Evolutionary conservation across 2,888 invertebrate genomes (phyloP).

Genomic region (Aelia acuminata): DNA sequence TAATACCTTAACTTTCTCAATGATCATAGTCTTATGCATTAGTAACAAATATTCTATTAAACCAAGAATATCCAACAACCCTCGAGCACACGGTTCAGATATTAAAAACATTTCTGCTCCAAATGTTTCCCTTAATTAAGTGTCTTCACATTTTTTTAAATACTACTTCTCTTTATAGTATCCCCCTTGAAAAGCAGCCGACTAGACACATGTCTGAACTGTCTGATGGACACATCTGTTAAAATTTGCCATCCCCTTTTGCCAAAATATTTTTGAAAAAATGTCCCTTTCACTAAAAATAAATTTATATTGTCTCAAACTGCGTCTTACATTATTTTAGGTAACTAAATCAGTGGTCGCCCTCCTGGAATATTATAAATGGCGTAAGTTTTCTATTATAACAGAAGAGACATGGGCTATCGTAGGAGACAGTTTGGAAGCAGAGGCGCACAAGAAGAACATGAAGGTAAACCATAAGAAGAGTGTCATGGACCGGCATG

Average conservation of each 20-base stretch:
- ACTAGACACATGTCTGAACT: no score
- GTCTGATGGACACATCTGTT: no score
- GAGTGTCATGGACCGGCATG: constrained; percentile 79
- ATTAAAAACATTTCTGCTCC: no score
- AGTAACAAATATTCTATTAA: no score
- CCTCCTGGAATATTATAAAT: constrained; percentile 89
- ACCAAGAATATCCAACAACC: no score
- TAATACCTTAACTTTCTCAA: no score
- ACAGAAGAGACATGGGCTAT: constrained; percentile 86
- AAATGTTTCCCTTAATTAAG: no score
- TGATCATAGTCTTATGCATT: no score
- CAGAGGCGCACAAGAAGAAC: constrained; percentile 82
- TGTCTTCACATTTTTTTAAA: no score
- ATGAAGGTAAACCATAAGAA: constrained; percentile 87
- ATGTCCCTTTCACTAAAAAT: constrained; percentile 3
- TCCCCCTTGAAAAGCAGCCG: no score
- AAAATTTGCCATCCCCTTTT: neutral
- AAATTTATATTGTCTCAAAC: neutral
- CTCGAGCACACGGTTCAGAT: no score
- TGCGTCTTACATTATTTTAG: constrained; percentile 71
- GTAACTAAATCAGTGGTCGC: constrained; percentile 96
- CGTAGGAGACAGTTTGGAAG: constrained; percentile 85
- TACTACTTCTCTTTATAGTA: no score
- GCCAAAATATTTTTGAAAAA: constrained; percentile 18
- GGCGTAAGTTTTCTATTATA: constrained; percentile 93